These are phyloP conservation scores for Apodemus sylvaticus DNA, from an alignment of 2,113 vertebrate species.

Conservation along the genomic window DNA sequence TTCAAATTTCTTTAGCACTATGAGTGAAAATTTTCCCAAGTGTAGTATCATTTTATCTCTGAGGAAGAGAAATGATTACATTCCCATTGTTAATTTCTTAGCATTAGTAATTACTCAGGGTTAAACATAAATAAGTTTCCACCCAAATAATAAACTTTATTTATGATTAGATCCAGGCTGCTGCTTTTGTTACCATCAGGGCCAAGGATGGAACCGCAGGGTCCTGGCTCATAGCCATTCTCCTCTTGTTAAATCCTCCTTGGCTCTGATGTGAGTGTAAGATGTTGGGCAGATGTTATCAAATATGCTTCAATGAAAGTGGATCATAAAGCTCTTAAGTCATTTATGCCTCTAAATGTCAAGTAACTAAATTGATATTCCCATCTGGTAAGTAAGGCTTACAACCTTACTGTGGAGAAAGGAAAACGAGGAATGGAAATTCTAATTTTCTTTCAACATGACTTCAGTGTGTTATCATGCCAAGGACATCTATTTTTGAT, in stretches of 20 bases:
- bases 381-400: constrained; percentile 82
- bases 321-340: constrained; percentile 65
- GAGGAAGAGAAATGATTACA: background rate
- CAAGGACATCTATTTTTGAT: constrained; percentile 81
- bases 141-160: background rate
- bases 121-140: background rate
- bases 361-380: constrained; percentile 76
- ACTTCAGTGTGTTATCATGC: constrained; percentile 76
- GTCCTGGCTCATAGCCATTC: constrained; percentile 12
- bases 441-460: constrained; percentile 75
- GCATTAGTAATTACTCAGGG: background rate
- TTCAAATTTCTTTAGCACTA: constrained; percentile 6
- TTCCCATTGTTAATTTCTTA: constrained; percentile 12
- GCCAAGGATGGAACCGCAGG: background rate
- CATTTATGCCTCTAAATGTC: constrained; percentile 78
- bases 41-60: constrained; percentile 9
- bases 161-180: background rate
- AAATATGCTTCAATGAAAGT: constrained; percentile 77
- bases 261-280: constrained; percentile 60
- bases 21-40: constrained; percentile 29
- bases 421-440: constrained; percentile 77
- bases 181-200: background rate
- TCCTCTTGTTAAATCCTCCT: constrained; percentile 56
- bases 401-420: constrained; percentile 72
- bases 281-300: constrained; percentile 74